Percentiles rank a stretch among this genome's conserved stretches.
Evolutionary conservation across 2,113 vertebrate genomes (phyloP).

Genomic region (Acinonyx jubatus): DNA sequence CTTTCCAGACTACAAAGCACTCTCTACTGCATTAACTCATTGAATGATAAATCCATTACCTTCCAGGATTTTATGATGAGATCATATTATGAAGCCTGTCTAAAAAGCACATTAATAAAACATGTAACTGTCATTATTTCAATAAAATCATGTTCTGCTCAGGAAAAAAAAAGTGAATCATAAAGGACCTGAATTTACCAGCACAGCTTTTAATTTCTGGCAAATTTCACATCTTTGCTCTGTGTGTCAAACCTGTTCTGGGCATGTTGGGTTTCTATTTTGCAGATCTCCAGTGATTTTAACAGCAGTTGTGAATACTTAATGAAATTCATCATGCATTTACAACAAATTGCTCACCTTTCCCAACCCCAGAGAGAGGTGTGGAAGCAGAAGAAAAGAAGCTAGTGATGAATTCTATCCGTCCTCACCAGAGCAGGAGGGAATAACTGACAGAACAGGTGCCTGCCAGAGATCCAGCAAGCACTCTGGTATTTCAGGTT

Average conservation of each 20-base stretch:
- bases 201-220: conserved; percentile 78
- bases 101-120: conserved; percentile 80
- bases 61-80: conserved; percentile 76
- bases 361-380: conserved; percentile 66
- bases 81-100: conserved; percentile 75
- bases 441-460: conserved; percentile 48
- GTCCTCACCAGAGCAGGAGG: conserved; percentile 43
- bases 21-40: conserved; percentile 66
- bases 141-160: conserved; percentile 70
- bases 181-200: conserved; percentile 75
- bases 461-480: background rate
- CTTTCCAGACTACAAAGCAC: conserved; percentile 58
- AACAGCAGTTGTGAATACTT: conserved; percentile 80
- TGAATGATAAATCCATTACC: conserved; percentile 78
- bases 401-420: conserved; percentile 45
- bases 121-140: conserved; percentile 78
- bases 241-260: conserved; percentile 77
- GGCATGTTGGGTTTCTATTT: conserved; percentile 76
- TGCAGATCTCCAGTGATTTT: conserved; percentile 76
- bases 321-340: conserved; percentile 77
- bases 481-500: background rate
- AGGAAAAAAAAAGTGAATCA: conserved; percentile 46
- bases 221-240: conserved; percentile 76
- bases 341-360: conserved; percentile 77
- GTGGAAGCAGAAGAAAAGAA: conserved; percentile 28